Conservation (phyloP, 2,113 vertebrate species). For the Thunnus thynnus region DNA sequence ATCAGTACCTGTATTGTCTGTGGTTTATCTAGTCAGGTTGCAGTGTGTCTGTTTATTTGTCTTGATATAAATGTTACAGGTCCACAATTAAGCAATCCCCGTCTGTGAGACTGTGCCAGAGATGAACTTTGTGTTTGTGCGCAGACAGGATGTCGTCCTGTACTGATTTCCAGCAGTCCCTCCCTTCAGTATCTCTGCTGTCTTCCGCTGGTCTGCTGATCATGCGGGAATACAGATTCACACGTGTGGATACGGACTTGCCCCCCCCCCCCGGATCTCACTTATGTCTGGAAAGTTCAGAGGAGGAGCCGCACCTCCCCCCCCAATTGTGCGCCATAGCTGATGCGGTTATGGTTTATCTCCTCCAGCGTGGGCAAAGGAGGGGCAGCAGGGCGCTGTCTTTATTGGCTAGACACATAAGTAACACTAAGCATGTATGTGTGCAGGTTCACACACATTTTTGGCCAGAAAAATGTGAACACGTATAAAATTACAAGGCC, state of each 20-base stretch:
- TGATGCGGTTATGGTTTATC: constrained; percentile 6
- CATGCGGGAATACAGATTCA: constrained; percentile 10
- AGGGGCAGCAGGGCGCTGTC: constrained; percentile 31
- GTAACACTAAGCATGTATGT: background rate
- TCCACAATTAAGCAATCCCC: background rate
- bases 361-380: background rate
- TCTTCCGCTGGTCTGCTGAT: constrained; percentile 14
- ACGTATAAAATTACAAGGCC: background rate
- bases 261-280: background rate
- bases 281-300: background rate
- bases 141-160: background rate
- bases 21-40: background rate
- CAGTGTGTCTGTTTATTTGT: background rate
- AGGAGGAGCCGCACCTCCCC: constrained; percentile 2
- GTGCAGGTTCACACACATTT: background rate
- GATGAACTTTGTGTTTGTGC: constrained; percentile 10
- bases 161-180: background rate
- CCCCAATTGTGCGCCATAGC: background rate
- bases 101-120: background rate
- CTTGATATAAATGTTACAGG: background rate
- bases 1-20: background rate
- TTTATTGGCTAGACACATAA: constrained; percentile 7
- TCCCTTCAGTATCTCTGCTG: background rate
- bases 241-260: constrained; percentile 10
- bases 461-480: background rate